A percentile compares a stretch with the other conserved stretches of the same genome.
phyloP scores from a whole-genome alignment of 53 echinoderm and acorn worm genomes.

The Luidia sarsii region DNA sequence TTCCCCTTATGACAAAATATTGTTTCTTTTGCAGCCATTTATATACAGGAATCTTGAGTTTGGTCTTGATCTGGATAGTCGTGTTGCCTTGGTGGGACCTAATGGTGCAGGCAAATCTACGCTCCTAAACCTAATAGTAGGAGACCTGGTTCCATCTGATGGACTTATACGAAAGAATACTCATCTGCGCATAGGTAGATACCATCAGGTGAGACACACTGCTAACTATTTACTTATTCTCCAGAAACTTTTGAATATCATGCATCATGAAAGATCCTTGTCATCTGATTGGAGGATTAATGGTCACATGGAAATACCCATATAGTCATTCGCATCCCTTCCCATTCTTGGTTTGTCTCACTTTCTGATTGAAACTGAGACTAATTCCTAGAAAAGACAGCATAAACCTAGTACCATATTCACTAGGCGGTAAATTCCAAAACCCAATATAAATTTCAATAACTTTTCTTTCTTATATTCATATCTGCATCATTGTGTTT shows the following conservation, averaged over 20 bases:
- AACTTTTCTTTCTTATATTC: too few relatives aligned
- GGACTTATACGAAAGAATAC: constrained; percentile 96
- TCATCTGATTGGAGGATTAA: too few relatives aligned
- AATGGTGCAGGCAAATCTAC: constrained; percentile 99
- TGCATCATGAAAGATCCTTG: too few relatives aligned
- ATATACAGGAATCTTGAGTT: constrained; percentile 94
- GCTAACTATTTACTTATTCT: too few relatives aligned
- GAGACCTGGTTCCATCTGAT: constrained; percentile 84
- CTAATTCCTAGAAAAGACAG: background rate
- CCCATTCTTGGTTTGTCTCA: too few relatives aligned
- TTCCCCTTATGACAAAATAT: background rate
- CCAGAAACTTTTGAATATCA: too few relatives aligned
- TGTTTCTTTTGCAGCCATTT: constrained; percentile 66
- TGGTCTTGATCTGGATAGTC: constrained; percentile 93
- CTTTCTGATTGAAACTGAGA: too few relatives aligned
- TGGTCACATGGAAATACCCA: too few relatives aligned
- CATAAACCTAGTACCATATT: background rate
- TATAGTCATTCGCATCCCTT: too few relatives aligned
- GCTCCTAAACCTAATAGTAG: constrained; percentile 88
- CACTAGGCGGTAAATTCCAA: background rate
- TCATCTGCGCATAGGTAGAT: constrained; percentile 94
- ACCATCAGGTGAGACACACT: constrained; percentile 95
- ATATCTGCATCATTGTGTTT: background rate
- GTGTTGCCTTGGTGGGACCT: constrained; percentile 95
- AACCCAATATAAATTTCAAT: background rate